Evolutionary conservation across 2,797 vertebrate genomes (phyloP).

Genomic region (Tapera naevia): DNA sequence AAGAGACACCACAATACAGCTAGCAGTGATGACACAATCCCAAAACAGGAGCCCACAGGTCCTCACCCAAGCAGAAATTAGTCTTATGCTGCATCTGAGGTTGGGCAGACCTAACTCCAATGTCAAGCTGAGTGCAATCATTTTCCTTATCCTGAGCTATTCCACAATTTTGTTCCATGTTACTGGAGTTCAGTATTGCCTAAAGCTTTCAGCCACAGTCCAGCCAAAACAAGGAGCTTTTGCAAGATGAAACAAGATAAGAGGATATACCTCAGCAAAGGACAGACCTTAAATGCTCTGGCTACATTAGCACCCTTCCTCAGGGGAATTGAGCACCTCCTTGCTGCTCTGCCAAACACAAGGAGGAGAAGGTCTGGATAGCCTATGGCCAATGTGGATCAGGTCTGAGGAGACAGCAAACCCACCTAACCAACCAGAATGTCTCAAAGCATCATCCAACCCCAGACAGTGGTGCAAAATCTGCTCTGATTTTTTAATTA

Average conservation of each 20-base stretch:
- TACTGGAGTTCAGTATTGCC: neutral
- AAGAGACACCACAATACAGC: no score
- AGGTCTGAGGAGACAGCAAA: neutral
- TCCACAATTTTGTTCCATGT: neutral
- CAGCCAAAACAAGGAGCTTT: neutral
- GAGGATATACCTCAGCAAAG: neutral
- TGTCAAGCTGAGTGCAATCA: neutral
- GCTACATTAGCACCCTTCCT: neutral
- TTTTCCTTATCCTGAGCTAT: neutral
- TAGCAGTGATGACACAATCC: neutral
- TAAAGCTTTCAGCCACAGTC: neutral
- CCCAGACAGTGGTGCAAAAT: neutral
- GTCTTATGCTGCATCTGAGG: no score
- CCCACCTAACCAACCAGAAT: neutral
- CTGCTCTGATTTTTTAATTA: neutral
- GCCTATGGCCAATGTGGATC: neutral
- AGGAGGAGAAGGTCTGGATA: neutral
- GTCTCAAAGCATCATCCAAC: neutral
- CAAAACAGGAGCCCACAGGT: neutral
- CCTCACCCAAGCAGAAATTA: neutral
- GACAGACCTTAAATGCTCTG: neutral
- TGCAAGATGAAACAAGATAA: neutral
- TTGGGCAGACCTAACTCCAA: no score
- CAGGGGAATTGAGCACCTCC: neutral
- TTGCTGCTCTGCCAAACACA: neutral